These are phyloP conservation scores for Rhyacophila evoluta DNA, from an alignment of 2,888 invertebrate genomes.

Conservation along the genomic window DNA sequence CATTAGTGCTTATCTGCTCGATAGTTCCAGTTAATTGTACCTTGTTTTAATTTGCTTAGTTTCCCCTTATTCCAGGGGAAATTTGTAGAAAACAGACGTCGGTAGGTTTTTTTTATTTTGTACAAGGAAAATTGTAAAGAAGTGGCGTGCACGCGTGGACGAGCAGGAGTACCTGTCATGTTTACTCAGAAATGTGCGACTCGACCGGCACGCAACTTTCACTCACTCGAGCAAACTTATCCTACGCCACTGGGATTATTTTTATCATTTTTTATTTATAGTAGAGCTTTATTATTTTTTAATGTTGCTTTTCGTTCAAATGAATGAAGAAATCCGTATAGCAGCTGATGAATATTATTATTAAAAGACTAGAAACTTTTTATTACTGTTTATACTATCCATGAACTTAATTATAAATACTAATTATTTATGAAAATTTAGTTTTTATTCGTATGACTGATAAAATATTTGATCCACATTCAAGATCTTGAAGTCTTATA, in stretches of 20 bases:
- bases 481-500: no score
- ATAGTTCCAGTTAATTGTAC: constrained; percentile 1
- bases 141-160: constrained; percentile 24
- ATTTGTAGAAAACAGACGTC: neutral
- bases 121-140: neutral
- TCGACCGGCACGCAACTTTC: neutral
- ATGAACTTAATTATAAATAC: no score
- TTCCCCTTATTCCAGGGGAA: neutral
- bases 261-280: neutral
- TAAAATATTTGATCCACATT: no score
- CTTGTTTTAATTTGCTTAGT: neutral
- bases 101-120: neutral
- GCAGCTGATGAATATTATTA: no score
- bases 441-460: no score
- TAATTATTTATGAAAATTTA: no score
- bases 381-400: no score
- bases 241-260: constrained; percentile 1
- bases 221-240: neutral
- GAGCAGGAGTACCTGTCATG: constrained; percentile 22
- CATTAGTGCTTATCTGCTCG: neutral
- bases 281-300: no score
- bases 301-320: no score
- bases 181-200: neutral
- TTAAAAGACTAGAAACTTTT: no score
- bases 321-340: no score